Evolutionary conservation across 2,113 vertebrate species (phyloP), one percentile per base, ranked within the genome.

Genomic region (Cynopterus brachyotis): DNA sequence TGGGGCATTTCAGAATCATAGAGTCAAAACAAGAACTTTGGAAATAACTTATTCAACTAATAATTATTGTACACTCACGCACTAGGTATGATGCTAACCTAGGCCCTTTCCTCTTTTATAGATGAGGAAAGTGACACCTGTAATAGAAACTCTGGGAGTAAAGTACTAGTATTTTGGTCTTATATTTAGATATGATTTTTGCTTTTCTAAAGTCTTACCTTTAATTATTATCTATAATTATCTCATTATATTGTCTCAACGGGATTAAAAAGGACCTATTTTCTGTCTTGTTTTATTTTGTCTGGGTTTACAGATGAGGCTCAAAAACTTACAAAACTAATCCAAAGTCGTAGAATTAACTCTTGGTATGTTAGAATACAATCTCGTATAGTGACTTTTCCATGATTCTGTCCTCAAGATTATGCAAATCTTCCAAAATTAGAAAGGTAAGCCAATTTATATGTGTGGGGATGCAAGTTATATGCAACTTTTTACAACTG

Each of bases 21-120:
- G 62, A 88, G 32, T 94, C 69, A 89, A 95, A 95, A 60, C 16
- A 92, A 92, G 19, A 87, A 47, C 37, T 89, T 89, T 64, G 75
- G 35, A 88, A 84, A 80, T 47, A 88, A 80, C 9, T 22, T 73
- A 57, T 64, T 69, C 40, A 87, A 35, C 5, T 59, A 37, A 17
- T 47, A 42, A 70, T 64, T 62, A 66, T 72, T 37, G 69, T 4
- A 30, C 10, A 40, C 9, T 19, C 62, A 47, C 22, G 42, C 4
- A 59, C 6, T 67, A 72, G 10, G 0, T 62, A 32, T 6, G 45
- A 57, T 17, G 15, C 40, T 76, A 35, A 32, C 17, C 30, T 32
- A 64, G 75, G 13, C 37, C 37, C 17, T 3, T 8, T 2, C 3
- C n/a, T 6, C 64, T 79, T 78, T 70, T 22, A 37, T 13, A 70